These are phyloP conservation scores for Nomada ferruginata DNA, from an alignment of 2,888 invertebrate species.

Conservation along the genomic window DNA sequence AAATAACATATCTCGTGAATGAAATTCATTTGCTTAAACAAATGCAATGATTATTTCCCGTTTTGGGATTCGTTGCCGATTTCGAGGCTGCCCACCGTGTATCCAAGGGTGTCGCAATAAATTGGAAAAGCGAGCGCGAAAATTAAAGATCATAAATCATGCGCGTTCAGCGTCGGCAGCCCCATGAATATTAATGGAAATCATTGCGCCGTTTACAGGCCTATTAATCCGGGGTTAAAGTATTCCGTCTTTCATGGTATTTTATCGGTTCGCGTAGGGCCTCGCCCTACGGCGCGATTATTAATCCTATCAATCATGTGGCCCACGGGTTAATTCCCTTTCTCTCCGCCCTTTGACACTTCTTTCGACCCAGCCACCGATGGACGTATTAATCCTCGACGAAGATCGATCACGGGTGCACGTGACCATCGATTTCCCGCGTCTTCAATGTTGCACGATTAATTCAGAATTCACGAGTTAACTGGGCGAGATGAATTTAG, in stretches of 20 bases:
- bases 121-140: conserved; percentile 65
- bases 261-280: conserved; percentile 74
- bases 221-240: conserved; percentile 82
- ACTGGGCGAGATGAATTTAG: not conserved
- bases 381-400: conserved; percentile 36
- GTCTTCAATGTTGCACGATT: not conserved
- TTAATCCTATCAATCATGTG: conserved; percentile 83
- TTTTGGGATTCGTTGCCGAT: not conserved
- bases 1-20: not conserved
- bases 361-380: conserved; percentile 35
- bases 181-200: conserved; percentile 83
- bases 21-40: not conserved
- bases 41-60: not conserved
- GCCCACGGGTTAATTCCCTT: conserved; percentile 46
- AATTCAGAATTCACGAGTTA: conserved; percentile 8
- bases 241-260: conserved; percentile 80
- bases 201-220: conserved; percentile 82
- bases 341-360: conserved; percentile 50
- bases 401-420: conserved; percentile 46
- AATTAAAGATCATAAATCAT: conserved; percentile 79
- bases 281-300: conserved; percentile 67
- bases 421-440: conserved; percentile 4
- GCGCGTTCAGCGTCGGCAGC: conserved; percentile 72
- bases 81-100: conserved; percentile 1
- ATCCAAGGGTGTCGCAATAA: conserved; percentile 41